Base-by-base conservation (phyloP, 1,140 invertebrate species). In the Ceratoteleas bidentatus region DNA sequence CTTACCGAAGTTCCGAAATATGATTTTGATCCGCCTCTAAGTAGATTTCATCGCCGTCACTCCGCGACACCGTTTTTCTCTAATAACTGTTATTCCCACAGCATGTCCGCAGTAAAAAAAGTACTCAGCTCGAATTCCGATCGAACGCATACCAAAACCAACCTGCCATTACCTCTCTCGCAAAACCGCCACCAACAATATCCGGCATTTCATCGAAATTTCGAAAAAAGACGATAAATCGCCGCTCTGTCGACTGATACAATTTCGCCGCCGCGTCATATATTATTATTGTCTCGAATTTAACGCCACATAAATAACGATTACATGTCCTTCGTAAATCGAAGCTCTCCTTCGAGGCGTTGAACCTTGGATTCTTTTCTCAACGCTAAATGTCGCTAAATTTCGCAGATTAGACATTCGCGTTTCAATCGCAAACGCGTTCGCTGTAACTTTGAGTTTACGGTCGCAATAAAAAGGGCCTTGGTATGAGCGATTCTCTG, bases 401-500 rank as follows among this genome's bases (percentile, higher is more conserved):
- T 43, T 43, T 43, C n/a, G 40, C 40, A 24, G 24, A 24, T 24
- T 24, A 24, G 24, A 1, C 1, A 24, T 24, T 24, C 24, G 24
- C 11, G 10, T 47, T 47, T 47, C 45, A 47, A 47, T 47, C 45
- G 45, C 10, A 47, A 6, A 1, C 45, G 13, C 45, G 45, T n/a
- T 10, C 13, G 13, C 2, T 47, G 11, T 14, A 47, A 47, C 13
- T 4, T 47, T 6, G 9, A 47, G 10, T 47, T 47, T 47, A 47
- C 13, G 45, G 11, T 14, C 24, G 24, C 24, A 24, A 24, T 24
- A 24, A 24, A 24, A 24, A 24, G 1, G 24, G 24, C 24, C 24
- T 14, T 50, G 33, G 33, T 33, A 33, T 61, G 34, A 64, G 40
- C 33, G 40, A 52, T 52, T 13, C 13, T 24, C 6, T 14, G 61